Conservation (phyloP, 2,888 invertebrate genomes). For the Lasioglossum lativentre region DNA sequence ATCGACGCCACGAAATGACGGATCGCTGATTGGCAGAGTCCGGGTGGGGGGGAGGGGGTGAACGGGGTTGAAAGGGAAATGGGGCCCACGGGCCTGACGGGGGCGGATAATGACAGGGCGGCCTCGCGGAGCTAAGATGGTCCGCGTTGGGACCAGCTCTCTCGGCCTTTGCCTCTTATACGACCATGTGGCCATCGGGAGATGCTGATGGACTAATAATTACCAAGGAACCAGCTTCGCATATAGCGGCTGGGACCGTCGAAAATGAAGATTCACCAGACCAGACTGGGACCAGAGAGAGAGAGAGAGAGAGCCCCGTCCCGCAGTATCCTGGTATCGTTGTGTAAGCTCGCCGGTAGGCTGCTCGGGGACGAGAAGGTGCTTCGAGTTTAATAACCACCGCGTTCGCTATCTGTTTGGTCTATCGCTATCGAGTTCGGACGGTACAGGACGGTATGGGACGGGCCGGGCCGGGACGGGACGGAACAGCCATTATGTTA, state of each 20-base stretch:
- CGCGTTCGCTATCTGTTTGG: conserved; percentile 33
- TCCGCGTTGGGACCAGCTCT: conserved; percentile 67
- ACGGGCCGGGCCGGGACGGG: conserved; percentile 19
- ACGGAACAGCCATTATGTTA: conserved; percentile 29
- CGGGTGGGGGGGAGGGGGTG: conserved; percentile 59
- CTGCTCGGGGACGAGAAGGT: conserved; percentile 13
- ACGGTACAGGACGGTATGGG: background rate
- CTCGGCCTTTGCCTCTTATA: conserved; percentile 71
- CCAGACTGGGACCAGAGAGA: conserved; percentile 51
- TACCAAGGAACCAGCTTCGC: conserved; percentile 75
- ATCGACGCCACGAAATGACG: conserved; percentile 80
- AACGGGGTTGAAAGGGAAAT: conserved; percentile 83
- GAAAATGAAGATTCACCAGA: conserved; percentile 77
- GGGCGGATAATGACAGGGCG: conserved; percentile 85
- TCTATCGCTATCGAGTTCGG: conserved; percentile 41
- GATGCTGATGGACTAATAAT: conserved; percentile 83
- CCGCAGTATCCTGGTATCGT: conserved; percentile 31
- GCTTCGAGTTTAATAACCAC: conserved; percentile 52
- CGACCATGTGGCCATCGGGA: conserved; percentile 83
- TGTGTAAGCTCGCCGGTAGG: conserved; percentile 28
- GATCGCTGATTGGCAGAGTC: conserved; percentile 83
- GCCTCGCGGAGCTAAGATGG: conserved; percentile 76
- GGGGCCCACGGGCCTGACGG: conserved; percentile 78
- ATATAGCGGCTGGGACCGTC: conserved; percentile 72
- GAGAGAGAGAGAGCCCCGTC: background rate